Base-by-base conservation (phyloP, 2,888 invertebrate species). In the Mythimna lalbum region DNA sequence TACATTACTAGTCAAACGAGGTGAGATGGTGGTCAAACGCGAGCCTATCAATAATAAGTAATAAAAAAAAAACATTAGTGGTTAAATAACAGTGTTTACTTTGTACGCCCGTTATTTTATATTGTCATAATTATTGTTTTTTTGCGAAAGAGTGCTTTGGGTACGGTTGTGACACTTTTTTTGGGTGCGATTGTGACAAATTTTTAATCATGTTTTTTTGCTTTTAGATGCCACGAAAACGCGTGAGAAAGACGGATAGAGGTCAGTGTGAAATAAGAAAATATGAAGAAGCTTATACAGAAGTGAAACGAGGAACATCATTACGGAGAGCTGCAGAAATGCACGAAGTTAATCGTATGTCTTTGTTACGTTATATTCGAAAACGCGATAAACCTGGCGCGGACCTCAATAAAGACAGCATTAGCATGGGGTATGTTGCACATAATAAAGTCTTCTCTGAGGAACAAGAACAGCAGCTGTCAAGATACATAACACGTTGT, bases 81-180 rank as follows among this genome's bases (percentile, higher is more conserved):
- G 36, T 36, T 1, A 36, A 36, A 36, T 36, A 36, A 10, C 12
- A 36, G 12, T 10, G 36, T 3, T 36, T 36, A 36, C 36, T 36
- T 36, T 36, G 36, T 49, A 1, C n/a, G 31, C 17, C 31, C 27
- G 4, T 49, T 61, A 49, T 61, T 31, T 49, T n/a, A 31, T 49
- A 49, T 33, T 49, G 49, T 6, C 49, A 49, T 5, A 17, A 17
- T 21, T 0, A 61, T 9, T 49, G 47, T 33, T 49, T 31, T 31
- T 47, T 61, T 61, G n/a, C 21, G 49, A 49, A 43, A 14, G n/a
- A 49, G 31, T 47, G n/a, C n/a, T 61, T 49, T 49, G 47, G 31
- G 47, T 49, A 47, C 47, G n/a, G 19, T 5, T 47, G 47, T 47
- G 47, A 47, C 19, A 6, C 3, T 17, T 19, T 17, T 47, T 19